Conservation (phyloP, 2,113 vertebrate genomes). For the Vicugna pacos region DNA sequence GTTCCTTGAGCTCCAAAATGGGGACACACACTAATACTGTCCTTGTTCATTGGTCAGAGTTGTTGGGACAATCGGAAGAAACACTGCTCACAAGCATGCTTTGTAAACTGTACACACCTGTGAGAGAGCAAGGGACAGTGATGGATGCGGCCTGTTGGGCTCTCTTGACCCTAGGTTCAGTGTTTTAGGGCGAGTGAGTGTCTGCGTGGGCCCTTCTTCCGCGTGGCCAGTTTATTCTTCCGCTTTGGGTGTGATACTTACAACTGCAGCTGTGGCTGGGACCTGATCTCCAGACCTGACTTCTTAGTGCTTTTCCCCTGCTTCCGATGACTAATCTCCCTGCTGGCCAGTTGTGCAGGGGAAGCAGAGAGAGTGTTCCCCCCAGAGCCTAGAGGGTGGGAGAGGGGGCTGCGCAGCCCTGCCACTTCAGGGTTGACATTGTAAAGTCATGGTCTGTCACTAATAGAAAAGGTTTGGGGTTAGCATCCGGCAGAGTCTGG, state of each 20-base stretch:
- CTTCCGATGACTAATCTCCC: background rate
- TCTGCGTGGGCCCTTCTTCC: background rate
- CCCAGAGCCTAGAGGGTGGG: background rate
- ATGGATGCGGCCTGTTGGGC: background rate
- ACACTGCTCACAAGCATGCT: background rate
- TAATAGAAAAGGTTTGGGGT: background rate
- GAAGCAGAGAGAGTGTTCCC: background rate
- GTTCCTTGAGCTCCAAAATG: slow-evolving; percentile 15
- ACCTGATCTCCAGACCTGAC: background rate
- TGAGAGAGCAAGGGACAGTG: background rate
- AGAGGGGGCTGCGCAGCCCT: background rate
- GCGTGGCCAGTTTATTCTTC: background rate
- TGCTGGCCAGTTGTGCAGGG: background rate
- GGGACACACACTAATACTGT: background rate
- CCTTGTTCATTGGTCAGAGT: background rate
- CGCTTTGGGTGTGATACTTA: background rate
- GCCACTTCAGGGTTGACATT: background rate
- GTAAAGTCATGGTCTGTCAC: background rate
- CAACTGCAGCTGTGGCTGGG: background rate
- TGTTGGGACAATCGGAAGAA: background rate
- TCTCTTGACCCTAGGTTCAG: background rate
- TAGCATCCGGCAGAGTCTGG: background rate
- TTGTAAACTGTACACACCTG: background rate
- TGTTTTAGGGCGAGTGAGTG: background rate
- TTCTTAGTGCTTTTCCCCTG: background rate